Percentiles rank a stretch among this genome's conserved stretches.
phyloP scores from a whole-genome alignment of 2,113 vertebrate genomes.

The Acrocephalus arundinaceus region DNA sequence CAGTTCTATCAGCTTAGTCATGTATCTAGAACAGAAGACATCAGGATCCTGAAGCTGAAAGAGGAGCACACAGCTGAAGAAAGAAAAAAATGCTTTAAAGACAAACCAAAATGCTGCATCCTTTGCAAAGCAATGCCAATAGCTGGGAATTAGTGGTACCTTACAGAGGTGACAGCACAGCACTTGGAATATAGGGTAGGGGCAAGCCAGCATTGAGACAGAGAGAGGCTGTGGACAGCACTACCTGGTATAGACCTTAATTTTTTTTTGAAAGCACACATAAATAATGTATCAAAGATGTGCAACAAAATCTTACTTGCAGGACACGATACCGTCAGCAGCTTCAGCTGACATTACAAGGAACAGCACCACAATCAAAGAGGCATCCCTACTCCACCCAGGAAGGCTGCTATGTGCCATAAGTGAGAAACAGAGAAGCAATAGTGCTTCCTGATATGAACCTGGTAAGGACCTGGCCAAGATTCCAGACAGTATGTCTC shows the following conservation, averaged over 20 bases:
- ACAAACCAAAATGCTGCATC: not conserved
- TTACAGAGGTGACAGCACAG: not conserved
- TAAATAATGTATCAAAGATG: not conserved
- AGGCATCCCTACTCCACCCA: not conserved
- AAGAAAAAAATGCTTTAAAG: not conserved
- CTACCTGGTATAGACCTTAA: not conserved
- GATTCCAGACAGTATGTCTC: not conserved
- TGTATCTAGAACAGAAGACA: not conserved
- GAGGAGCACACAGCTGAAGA: not conserved
- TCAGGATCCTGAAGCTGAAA: not conserved
- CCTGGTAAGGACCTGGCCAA: not conserved
- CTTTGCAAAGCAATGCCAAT: not conserved
- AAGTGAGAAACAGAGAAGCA: not conserved
- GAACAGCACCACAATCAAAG: not conserved
- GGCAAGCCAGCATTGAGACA: not conserved
- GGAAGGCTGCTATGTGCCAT: not conserved
- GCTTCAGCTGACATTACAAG: not conserved
- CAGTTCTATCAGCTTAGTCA: not conserved
- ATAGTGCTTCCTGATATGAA: not conserved
- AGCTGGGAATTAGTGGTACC: not conserved
- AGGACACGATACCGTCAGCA: not conserved
- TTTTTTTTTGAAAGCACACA: not conserved
- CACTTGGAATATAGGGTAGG: not conserved
- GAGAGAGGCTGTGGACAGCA: not conserved
- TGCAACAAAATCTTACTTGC: not conserved